Evolutionary conservation across 2,888 invertebrate species (phyloP).

Genomic region (Hedychridium roseum): DNA sequence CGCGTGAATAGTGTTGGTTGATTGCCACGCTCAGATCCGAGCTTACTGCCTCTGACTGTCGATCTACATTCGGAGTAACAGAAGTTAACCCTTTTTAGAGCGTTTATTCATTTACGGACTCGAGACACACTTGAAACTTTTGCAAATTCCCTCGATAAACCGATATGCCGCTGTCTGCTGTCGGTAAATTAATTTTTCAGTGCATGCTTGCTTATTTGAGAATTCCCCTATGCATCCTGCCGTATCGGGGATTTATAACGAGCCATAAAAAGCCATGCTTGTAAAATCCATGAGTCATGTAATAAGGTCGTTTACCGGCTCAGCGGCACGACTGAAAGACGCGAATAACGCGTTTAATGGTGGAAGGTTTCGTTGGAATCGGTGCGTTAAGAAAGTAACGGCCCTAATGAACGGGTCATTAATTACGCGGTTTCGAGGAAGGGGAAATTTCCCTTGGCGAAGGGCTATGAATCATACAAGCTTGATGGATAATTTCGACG

Average conservation of each 20-base stretch:
- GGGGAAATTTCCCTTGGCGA: slow-evolving; percentile 29
- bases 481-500: slow-evolving; percentile 17
- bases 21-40: neutral
- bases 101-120: no score
- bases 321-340: slow-evolving; percentile 8
- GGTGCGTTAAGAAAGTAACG: slow-evolving; percentile 38
- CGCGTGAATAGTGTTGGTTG: neutral
- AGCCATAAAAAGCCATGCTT: slow-evolving; percentile 4
- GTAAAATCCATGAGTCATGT: slow-evolving; percentile 14
- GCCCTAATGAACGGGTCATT: slow-evolving; percentile 48
- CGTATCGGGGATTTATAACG: no score
- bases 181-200: no score
- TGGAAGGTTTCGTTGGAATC: slow-evolving; percentile 19
- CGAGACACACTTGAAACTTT: no score
- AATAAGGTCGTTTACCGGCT: slow-evolving; percentile 13
- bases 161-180: no score
- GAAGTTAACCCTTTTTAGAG: no score
- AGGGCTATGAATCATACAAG: slow-evolving; percentile 35
- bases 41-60: neutral
- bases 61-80: no score
- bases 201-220: no score
- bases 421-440: slow-evolving; percentile 39
- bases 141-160: no score
- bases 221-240: no score
- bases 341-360: neutral